Base-by-base conservation (phyloP, 1,140 invertebrate genomes). In the Akabosia matsudoensis region DNA sequence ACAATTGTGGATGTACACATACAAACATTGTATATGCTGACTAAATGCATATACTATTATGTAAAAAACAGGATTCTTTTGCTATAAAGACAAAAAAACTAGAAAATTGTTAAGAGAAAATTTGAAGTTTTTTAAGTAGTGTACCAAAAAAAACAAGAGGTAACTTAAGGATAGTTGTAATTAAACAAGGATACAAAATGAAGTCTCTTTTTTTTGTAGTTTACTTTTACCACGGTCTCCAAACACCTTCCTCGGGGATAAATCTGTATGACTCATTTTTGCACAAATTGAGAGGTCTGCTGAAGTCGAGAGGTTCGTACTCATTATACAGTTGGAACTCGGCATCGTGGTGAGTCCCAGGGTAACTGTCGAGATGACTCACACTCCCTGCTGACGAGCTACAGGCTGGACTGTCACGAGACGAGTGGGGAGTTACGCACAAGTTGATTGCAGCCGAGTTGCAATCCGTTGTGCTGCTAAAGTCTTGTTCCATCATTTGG, bases 171-270 rank as follows among this genome's bases (percentile, higher is more conserved):
- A 64, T 13, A 64, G n/a, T 64, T n/a, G 13, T n/a, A 13, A 52
- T 52, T 13, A 13, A 52, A 52, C n/a, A 52, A 52, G 13, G 56
- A 24, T 10, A 28, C 56, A 64, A 24, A 24, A 22, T 24, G 7
- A 64, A 64, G n/a, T 64, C n/a, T 64, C 56, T 45, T 45, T 45
- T 45, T 18, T 45, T 7, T 45, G 7, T 7, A 10, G 18, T 45
- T 45, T 45, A 45, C 18, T 52, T 67, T 71, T 72, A 77, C 76
- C 76, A 77, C 33, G 76, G 76, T 74, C 76, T 77, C 76, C 76
- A 77, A 30, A 74, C 72, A 26, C 76, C 72, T 28, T 77, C 76
- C 34, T 77, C 56, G 26, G 45, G 61, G 24, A 74, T 51, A 22
- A 52, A 61, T 33, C 64, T 30, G 33, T 74, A 61, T 30, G 45